phyloP scores from a whole-genome alignment of 2,797 vertebrate genomes.

The Pygocentrus nattereri region DNA sequence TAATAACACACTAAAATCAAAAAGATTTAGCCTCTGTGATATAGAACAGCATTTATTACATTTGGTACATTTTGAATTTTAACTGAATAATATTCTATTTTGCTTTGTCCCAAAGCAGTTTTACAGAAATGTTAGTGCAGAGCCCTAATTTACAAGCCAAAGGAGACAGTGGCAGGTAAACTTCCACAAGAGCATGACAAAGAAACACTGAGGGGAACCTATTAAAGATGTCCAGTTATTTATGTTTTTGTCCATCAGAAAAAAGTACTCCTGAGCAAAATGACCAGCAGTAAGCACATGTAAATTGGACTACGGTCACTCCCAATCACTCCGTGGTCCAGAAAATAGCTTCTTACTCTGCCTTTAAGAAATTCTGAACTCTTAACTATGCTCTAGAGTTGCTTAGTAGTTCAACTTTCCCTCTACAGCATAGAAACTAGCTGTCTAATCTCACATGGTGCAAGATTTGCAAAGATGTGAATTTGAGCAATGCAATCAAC shows the following conservation, averaged over 20 bases:
- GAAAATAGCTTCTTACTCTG: constrained; percentile 2
- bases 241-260: neutral
- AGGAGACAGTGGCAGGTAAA: too few species aligned
- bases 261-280: neutral
- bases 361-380: neutral
- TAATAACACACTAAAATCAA: too few species aligned
- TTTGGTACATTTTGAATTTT: too few species aligned
- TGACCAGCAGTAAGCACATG: neutral
- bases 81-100: too few species aligned
- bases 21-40: too few species aligned
- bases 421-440: neutral
- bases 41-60: too few species aligned
- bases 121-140: too few species aligned
- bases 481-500: neutral
- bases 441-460: neutral
- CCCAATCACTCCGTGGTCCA: constrained; percentile 18
- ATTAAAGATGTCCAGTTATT: too few species aligned
- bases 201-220: too few species aligned
- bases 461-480: neutral
- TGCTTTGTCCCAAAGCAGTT: too few species aligned
- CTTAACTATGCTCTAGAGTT: neutral
- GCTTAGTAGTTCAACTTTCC: neutral
- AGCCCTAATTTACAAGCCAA: too few species aligned
- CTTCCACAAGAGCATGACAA: too few species aligned
- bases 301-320: constrained; percentile 13